Percentiles rank a stretch among this genome's conserved stretches.
phyloP scores from a whole-genome alignment of 2,797 vertebrate species.

The Hemibagrus guttatus region DNA sequence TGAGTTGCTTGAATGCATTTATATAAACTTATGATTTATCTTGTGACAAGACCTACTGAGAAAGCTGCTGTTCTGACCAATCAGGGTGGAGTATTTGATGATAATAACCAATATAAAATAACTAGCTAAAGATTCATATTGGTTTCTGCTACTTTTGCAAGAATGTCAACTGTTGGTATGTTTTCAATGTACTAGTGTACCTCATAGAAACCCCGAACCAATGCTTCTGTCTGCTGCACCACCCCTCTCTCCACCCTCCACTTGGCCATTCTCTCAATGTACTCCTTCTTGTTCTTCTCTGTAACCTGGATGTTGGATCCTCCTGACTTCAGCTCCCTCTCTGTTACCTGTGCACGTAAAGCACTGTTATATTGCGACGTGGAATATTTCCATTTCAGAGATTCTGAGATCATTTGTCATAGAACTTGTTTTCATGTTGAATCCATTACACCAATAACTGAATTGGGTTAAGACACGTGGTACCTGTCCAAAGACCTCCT shows the following conservation, averaged over 20 bases:
- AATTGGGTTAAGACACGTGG: background rate
- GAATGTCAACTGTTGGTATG: no score
- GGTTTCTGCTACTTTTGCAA: background rate
- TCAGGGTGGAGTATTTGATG: no score
- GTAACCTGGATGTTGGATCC: conserved; percentile 93
- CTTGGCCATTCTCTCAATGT: conserved; percentile 94
- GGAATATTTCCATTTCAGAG: background rate
- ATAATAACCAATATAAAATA: background rate
- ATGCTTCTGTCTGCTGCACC: conserved; percentile 92
- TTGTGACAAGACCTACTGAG: background rate
- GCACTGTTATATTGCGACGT: background rate
- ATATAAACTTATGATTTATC: background rate
- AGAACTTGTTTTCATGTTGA: background rate
- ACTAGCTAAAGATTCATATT: background rate
- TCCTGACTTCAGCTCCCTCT: conserved; percentile 93
- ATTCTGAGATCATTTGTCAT: background rate
- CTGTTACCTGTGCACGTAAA: conserved; percentile 81
- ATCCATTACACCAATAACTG: background rate
- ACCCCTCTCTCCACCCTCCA: conserved; percentile 96
- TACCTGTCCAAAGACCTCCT: conserved; percentile 98
- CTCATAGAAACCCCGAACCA: conserved; percentile 96
- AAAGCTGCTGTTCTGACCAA: background rate
- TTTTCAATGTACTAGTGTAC: conserved; percentile 63
- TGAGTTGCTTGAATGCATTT: background rate
- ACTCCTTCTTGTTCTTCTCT: conserved; percentile 98